Evolutionary conservation across 2,113 vertebrate genomes (phyloP).

Genomic region (Planiliza haematocheilus): DNA sequence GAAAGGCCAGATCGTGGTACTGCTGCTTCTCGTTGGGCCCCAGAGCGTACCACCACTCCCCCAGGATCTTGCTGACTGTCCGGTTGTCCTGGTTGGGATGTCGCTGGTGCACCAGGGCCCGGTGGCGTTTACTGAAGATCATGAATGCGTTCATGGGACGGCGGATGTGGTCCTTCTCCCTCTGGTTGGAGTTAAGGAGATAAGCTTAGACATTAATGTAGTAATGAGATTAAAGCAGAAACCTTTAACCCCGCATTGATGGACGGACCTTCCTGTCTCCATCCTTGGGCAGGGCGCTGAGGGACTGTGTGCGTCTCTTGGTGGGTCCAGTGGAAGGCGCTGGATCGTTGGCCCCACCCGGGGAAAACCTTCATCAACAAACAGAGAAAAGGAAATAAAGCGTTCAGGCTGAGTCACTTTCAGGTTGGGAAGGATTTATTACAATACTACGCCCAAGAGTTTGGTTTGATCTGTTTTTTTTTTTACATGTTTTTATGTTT

Average conservation of each 20-base stretch:
- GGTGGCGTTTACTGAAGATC: slow-evolving; percentile 96
- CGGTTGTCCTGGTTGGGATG: slow-evolving; percentile 97
- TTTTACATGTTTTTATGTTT: too few species aligned
- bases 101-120: slow-evolving; percentile 93
- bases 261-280: slow-evolving; percentile 88
- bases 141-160: slow-evolving; percentile 96
- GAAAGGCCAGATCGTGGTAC: slow-evolving; percentile 95
- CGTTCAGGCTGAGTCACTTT: neutral
- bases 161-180: slow-evolving; percentile 94
- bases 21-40: slow-evolving; percentile 94
- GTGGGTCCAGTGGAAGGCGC: slow-evolving; percentile 83
- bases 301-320: slow-evolving; percentile 92
- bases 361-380: slow-evolving; percentile 84
- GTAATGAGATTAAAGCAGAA: neutral
- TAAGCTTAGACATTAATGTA: neutral
- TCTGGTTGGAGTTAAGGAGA: slow-evolving; percentile 69
- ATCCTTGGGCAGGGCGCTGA: slow-evolving; percentile 93
- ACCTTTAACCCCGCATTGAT: too few species aligned
- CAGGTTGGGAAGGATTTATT: neutral
- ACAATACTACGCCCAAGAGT: too few species aligned
- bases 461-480: too few species aligned
- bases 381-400: slow-evolving; percentile 6
- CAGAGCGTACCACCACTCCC: slow-evolving; percentile 96
- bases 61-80: slow-evolving; percentile 95
- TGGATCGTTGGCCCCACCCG: slow-evolving; percentile 85